phyloP scores from a whole-genome alignment of 2,113 vertebrate genomes.

The Serinus canaria region DNA sequence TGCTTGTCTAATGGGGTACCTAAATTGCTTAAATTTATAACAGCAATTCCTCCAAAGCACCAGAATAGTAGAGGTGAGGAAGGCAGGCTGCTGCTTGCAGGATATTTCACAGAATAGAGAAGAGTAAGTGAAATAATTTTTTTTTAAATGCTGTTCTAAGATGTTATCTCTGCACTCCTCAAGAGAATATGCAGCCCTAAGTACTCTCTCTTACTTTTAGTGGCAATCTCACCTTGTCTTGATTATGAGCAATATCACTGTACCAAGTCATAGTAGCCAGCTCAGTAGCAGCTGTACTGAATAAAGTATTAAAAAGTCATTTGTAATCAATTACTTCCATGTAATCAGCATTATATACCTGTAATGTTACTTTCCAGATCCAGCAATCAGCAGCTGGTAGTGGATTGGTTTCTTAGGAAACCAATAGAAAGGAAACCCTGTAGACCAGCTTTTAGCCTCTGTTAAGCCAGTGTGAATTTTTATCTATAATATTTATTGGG shows the following conservation, averaged over 20 bases:
- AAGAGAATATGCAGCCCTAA: background rate
- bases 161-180: background rate
- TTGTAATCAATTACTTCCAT: slow-evolving; percentile 13
- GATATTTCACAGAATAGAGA: background rate
- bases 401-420: background rate
- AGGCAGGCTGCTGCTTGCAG: background rate
- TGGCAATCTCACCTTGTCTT: background rate
- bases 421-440: background rate
- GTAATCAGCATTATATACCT: background rate
- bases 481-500: background rate
- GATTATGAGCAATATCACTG: background rate
- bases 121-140: background rate
- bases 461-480: background rate
- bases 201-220: background rate
- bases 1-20: background rate
- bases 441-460: background rate
- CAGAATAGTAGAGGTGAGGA: background rate
- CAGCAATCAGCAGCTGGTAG: background rate
- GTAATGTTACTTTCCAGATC: background rate
- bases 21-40: background rate
- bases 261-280: background rate
- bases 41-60: background rate
- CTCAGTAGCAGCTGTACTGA: background rate
- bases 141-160: background rate
- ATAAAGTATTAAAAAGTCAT: background rate